Base-by-base conservation (phyloP, 92 coral and sea anemone species). In the Porites cylindrica region DNA sequence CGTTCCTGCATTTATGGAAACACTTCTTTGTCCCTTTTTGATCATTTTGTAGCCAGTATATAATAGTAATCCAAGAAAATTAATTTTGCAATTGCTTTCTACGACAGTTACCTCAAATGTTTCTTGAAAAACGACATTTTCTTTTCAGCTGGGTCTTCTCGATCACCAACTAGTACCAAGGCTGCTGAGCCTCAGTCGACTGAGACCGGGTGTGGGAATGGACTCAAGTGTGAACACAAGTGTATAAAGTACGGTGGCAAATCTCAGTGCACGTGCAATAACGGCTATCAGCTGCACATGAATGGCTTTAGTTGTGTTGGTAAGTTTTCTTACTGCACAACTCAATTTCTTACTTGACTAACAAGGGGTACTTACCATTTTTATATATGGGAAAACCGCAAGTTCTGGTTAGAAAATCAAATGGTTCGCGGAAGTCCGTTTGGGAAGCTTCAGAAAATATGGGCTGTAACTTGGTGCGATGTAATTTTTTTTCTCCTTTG, bases 281-380 rank as follows among this genome's bases (percentile, higher is more conserved):
- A 95, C 74, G 99, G 99, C 1, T 96, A 90, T 67, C 90, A 89
- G 58, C 92, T 93, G 51, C 98, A 95, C 77, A 78, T 86, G 38
- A 93, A 97, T 88, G 94, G 96, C 74, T 97, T 88, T 74, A 97
- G 92, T 67, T 97, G 99, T 82, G 85, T 88, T 75, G 99, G 99
- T 97, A 85, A 81, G 99, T 82, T 13, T 7, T 7, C 18, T 17
- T 3, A 14, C 61, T 56, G 0, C 61, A 56, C 61, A 10, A 56
- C 61, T 54, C 60, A 54, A 12, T 9, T 38, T 38, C 43, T 4
- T 38, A 3, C 5, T 4, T 38, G 43, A 38, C 43, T 3, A 38
- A 38, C 60, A 54, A 26, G 3, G 32, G 32, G 32, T 26, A 26
- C 32, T 26, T 26, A 26, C 32, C 32, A 26, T 26, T 26, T 26